Evolutionary conservation across 2,113 vertebrate genomes (phyloP).

Genomic region (Rhineura floridana): DNA sequence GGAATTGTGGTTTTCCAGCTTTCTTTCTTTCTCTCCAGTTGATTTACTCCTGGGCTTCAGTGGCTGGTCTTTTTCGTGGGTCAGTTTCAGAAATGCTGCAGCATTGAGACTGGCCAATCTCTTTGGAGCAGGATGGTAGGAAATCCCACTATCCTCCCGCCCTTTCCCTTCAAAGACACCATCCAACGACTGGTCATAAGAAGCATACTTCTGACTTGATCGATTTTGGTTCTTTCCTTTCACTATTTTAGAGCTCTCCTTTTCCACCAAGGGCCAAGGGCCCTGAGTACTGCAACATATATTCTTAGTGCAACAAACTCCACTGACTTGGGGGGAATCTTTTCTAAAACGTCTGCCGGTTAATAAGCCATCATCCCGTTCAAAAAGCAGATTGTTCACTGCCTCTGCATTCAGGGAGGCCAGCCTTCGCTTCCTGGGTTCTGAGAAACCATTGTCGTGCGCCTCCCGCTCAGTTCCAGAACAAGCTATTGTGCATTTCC

Average conservation of each 20-base stretch:
- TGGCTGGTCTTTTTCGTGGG: conserved; percentile 81
- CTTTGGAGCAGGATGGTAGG: conserved; percentile 85
- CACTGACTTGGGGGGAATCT: conserved; percentile 45
- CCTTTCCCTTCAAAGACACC: conserved; percentile 72
- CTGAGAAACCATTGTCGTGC: conserved; percentile 64
- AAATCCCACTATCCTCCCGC: conserved; percentile 63
- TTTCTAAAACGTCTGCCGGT: conserved; percentile 71
- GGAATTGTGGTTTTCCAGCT: conserved; percentile 61
- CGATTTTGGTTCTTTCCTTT: conserved; percentile 65
- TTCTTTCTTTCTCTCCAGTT: conserved; percentile 53
- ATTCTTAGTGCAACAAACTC: conserved; percentile 71
- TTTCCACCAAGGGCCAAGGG: conserved; percentile 70
- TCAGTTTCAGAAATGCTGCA: conserved; percentile 91
- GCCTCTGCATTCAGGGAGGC: conserved; percentile 98
- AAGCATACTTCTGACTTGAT: conserved; percentile 63
- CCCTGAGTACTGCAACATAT: conserved; percentile 60
- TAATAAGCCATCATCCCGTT: conserved; percentile 76
- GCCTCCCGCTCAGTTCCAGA: conserved; percentile 63
- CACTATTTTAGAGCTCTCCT: conserved; percentile 40
- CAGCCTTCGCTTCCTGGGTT: conserved; percentile 91
- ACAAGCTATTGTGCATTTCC: conserved; percentile 44
- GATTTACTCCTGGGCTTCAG: conserved; percentile 73
- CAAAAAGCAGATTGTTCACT: conserved; percentile 92
- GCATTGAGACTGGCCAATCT: conserved; percentile 95
- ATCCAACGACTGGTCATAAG: conserved; percentile 69